Evolutionary conservation across 2,888 invertebrate species (phyloP).

Genomic region (Bimastos eiseni): DNA sequence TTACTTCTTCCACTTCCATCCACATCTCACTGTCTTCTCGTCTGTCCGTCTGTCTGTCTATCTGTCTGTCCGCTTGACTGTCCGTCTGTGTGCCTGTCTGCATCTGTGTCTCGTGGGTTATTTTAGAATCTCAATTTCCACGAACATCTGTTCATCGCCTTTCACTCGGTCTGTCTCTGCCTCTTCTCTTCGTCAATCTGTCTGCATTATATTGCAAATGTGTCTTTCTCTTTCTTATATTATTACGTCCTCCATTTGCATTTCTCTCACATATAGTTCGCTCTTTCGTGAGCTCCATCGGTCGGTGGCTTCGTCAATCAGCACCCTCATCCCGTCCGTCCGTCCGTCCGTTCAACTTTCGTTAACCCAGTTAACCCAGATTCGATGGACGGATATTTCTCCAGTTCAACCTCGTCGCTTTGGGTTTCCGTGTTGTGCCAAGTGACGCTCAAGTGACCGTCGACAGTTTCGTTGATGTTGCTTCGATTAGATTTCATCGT

Average conservation of each 20-base stretch:
- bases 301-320: too few species aligned
- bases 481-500: background rate
- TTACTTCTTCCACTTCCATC: background rate
- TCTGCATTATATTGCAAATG: too few species aligned
- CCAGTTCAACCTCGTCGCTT: background rate
- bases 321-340: too few species aligned
- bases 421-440: background rate
- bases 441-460: background rate
- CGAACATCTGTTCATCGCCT: background rate
- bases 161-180: too few species aligned
- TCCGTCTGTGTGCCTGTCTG: background rate
- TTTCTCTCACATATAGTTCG: background rate
- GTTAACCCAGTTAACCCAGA: background rate
- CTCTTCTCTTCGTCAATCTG: too few species aligned
- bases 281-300: too few species aligned
- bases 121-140: background rate
- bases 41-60: too few species aligned
- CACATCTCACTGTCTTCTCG: background rate
- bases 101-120: background rate
- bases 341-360: background rate
- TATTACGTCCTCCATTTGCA: background rate
- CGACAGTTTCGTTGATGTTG: background rate
- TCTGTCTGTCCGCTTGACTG: background rate
- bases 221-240: background rate
- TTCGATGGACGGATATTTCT: background rate